Evolutionary conservation across 2,888 invertebrate genomes (phyloP), one percentile per base, ranked within the genome.

Genomic region (Hemistola chrysoprasaria): DNA sequence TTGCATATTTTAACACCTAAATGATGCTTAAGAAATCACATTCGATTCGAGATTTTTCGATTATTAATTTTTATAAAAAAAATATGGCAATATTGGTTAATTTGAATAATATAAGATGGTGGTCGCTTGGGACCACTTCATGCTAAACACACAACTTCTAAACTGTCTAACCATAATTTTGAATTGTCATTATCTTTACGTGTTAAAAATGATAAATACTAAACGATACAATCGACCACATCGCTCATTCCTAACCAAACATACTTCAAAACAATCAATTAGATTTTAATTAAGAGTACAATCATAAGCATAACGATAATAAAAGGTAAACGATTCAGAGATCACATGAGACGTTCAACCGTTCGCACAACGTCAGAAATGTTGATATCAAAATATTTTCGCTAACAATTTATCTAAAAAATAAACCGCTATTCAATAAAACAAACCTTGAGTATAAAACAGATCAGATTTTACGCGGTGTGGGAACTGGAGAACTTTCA

Each of bases 301-400:
- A 34, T 34, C 38, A 38, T 44, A 38, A 44, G 30, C 33, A 23
- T 34, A 8, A 20, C 27, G 9, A 23, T 29, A n/a, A 37, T 28
- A 8, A 36, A 20, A 34, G 24, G 24, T 11, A 41, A 41, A 26
- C 11, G 8, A 20, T 20, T 30, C 11, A 6, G 9, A 39, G 26
- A 25, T 8, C 16, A 16, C 16, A 16, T 16, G 16, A 3, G 16
- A 16, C 16, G 16, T 16, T 3, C 16, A 16, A 16, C 16, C 16
- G 16, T 16, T 16, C 16, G 4, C 16, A 16, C 4, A 16, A 16
- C 26, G 11, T 40, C 31, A 47, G 46, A 50, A 50, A 44, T 28
- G 22, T 28, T 40, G 38, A 44, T 56, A 56, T 52, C 52, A 59
- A 56, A 53, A 53, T 46, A 50, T 40, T 47, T 40, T 41, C 23